phyloP scores from a whole-genome alignment of 2,888 invertebrate genomes.

The Fabriciana adippe region DNA sequence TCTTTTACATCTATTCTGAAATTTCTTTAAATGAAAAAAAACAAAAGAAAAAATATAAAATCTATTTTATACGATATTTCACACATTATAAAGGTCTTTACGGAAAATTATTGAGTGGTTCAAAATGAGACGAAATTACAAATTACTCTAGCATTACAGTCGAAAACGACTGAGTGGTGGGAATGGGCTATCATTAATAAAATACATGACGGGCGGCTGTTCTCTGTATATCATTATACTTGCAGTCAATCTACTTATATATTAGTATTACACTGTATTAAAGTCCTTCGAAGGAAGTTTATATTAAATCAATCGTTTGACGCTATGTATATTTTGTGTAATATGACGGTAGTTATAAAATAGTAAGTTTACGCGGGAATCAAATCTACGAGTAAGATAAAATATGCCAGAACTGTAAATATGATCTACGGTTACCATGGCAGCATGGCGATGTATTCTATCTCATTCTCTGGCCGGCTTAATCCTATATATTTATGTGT shows the following conservation, averaged over 20 bases:
- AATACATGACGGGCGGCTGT: conserved; percentile 39
- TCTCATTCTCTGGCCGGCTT: no score
- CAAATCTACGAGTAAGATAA: no score
- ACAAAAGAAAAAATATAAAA: background rate
- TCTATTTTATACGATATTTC: conserved; percentile 8
- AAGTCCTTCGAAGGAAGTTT: background rate
- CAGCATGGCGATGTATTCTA: no score
- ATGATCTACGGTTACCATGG: no score
- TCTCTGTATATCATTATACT: conserved; percentile 30
- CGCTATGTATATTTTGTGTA: no score
- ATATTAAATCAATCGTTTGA: background rate
- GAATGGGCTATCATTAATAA: conserved; percentile 43
- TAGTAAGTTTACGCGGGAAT: no score
- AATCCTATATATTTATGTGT: no score
- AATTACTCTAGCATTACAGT: conserved; percentile 45
- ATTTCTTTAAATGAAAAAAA: background rate
- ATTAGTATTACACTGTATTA: background rate
- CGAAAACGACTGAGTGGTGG: conserved; percentile 41
- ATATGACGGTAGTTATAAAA: no score
- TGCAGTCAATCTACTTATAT: conserved; percentile 24
- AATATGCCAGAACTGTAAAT: no score
- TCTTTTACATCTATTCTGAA: no score
- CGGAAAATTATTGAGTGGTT: conserved; percentile 45
- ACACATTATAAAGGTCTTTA: conserved; percentile 32
- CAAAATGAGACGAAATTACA: conserved; percentile 47